phyloP scores from a whole-genome alignment of 2,797 vertebrate genomes.

The Echiichthys vipera region DNA sequence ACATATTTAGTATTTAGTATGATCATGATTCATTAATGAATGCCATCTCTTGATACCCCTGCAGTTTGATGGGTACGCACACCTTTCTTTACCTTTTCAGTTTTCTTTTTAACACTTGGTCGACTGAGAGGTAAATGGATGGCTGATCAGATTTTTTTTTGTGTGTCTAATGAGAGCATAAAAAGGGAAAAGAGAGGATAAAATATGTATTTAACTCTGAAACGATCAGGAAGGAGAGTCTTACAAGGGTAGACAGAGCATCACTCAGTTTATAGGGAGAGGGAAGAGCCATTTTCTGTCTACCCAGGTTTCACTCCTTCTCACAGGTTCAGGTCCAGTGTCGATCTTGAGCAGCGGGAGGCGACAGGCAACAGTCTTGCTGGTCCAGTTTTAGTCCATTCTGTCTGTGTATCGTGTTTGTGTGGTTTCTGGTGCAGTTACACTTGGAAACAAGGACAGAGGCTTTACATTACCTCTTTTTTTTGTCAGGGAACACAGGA shows the following conservation, averaged over 20 bases:
- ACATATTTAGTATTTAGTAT: constrained; percentile 65
- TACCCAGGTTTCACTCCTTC: constrained; percentile 24
- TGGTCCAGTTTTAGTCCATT: constrained; percentile 27
- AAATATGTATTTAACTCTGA: constrained; percentile 35
- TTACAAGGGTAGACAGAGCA: constrained; percentile 34
- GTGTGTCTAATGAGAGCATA: constrained; percentile 32
- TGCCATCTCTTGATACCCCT: constrained; percentile 62
- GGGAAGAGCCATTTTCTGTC: constrained; percentile 19
- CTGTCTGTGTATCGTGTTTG: constrained; percentile 23
- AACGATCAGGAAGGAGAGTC: constrained; percentile 42
- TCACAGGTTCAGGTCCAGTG: constrained; percentile 53
- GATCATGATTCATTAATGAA: constrained; percentile 64
- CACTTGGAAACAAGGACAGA: constrained; percentile 18
- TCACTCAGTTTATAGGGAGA: constrained; percentile 28
- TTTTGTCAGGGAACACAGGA: constrained; percentile 18
- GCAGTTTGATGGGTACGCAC: constrained; percentile 49
- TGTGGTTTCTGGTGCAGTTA: constrained; percentile 32
- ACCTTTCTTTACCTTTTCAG: constrained; percentile 11
- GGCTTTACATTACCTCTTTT: constrained; percentile 31
- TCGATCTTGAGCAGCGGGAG: constrained; percentile 36
- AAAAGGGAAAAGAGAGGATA: constrained; percentile 33
- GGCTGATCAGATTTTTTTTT: constrained; percentile 22
- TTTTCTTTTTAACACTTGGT: constrained; percentile 25
- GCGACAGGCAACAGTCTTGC: constrained; percentile 21
- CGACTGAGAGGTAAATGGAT: constrained; percentile 47